Evolutionary conservation across 2,113 vertebrate genomes (phyloP), one percentile per base, ranked within the genome.

Genomic region (Saimiri boliviensis): DNA sequence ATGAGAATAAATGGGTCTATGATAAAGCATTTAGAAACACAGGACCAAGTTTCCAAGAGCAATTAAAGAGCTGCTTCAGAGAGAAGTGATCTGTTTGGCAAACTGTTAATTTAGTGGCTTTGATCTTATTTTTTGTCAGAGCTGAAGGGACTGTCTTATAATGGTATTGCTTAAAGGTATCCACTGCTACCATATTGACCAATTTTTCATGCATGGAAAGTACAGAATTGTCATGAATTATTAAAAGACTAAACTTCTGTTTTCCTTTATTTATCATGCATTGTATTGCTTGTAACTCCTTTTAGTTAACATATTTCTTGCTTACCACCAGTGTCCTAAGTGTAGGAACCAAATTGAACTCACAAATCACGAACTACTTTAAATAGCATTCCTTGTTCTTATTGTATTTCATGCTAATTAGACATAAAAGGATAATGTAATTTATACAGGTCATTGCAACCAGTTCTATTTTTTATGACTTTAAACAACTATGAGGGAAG

Each of bases 321-420:
- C 25, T 80, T 90, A 80, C 9, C 10, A 40, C 30, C 23, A 32
- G 20, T 40, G n/a, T 52, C 11, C 30, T 80, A 9, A 80, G 42
- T 84, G 56, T 63, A 27, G 56, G 60, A 63, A 84, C 56, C 37
- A 63, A 84, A 20, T 83, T 63, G 27, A 85, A 85, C 70, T 63
- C 45, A 76, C 54, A 91, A 91, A 73, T 73, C 21, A 94, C 66
- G 6, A 95, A 95, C 63, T 2, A 66, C 42, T 86, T 92, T 74
- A 92, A 81, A 49, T 80, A 91, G 8, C 1, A 37, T 52, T 60
- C 35, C 49, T 47, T 16, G 49, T 49, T 71, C 19, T 79, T 12
- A 66, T 25, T 47, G 8, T 47, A 42, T 7, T 52, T 82, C 25
- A 74, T 45, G n/a, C 17, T 40, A 73, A 68, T 32, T 63, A 66